phyloP scores from a whole-genome alignment of 2,113 vertebrate genomes.

The Synchiropus splendidus region DNA sequence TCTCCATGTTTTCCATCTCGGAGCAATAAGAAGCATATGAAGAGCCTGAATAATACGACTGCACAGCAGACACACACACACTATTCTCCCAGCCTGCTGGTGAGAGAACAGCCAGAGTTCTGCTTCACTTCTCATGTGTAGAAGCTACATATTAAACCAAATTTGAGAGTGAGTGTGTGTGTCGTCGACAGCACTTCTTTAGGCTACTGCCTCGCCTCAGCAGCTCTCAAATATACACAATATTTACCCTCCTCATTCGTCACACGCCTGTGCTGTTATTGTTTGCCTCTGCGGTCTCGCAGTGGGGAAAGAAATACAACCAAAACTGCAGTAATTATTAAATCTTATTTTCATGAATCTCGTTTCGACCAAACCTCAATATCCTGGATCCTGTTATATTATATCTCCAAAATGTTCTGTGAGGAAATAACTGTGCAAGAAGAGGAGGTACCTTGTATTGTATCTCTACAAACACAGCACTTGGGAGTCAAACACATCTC shows the following conservation, averaged over 20 bases:
- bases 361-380: too few species aligned
- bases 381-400: too few species aligned
- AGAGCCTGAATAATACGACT: slow-evolving; percentile 54
- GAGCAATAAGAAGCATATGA: slow-evolving; percentile 53
- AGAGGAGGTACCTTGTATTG: too few species aligned
- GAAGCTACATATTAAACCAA: slow-evolving; percentile 64
- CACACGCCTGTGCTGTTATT: slow-evolving; percentile 32
- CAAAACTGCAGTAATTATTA: too few species aligned
- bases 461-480: too few species aligned
- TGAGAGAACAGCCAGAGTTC: slow-evolving; percentile 46
- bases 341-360: too few species aligned
- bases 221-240: slow-evolving; percentile 47
- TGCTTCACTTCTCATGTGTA: slow-evolving; percentile 62
- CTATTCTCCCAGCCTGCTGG: slow-evolving; percentile 25
- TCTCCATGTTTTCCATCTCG: slow-evolving; percentile 29
- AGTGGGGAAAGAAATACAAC: too few species aligned
- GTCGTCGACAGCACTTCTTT: slow-evolving; percentile 41
- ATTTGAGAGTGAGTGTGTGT: slow-evolving; percentile 27
- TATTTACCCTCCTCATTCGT: slow-evolving; percentile 48
- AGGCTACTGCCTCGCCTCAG: slow-evolving; percentile 50
- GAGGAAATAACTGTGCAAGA: too few species aligned
- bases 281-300: slow-evolving; percentile 22
- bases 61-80: slow-evolving; percentile 6
- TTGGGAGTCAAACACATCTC: too few species aligned
- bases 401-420: too few species aligned